Conservation (phyloP, 30 jellyfish, hydroid and myxozoan species). For the Aurelia aurita region DNA sequence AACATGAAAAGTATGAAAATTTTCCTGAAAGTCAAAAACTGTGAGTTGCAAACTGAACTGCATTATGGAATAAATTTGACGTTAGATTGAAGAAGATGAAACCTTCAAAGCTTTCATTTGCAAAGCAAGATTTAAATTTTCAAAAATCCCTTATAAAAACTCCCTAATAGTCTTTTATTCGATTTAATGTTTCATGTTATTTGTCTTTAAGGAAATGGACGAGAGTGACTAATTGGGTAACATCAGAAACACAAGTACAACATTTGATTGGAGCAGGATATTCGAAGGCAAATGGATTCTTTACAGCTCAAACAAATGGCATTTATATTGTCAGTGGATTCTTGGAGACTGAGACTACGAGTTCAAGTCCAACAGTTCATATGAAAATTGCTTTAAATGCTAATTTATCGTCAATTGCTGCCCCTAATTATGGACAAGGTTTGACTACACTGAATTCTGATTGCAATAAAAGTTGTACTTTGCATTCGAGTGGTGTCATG, state of each 20-base stretch:
- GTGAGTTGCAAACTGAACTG: too few relatives aligned
- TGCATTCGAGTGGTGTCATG: constrained; percentile 56
- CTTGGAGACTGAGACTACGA: constrained; percentile 27
- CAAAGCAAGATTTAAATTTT: neutral
- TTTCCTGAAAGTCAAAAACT: too few relatives aligned
- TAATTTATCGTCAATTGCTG: constrained; percentile 2
- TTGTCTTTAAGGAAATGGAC: constrained; percentile 62
- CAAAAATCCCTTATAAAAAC: too few relatives aligned
- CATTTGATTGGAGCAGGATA: constrained; percentile 53
- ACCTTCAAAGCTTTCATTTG: neutral
- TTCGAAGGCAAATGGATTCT: constrained; percentile 61
- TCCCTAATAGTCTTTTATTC: neutral
- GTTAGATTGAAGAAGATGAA: too few relatives aligned
- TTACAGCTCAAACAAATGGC: constrained; percentile 63
- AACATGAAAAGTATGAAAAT: too few relatives aligned
- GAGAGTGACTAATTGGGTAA: constrained; percentile 47
- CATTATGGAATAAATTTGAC: too few relatives aligned
- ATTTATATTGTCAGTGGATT: constrained; percentile 62
- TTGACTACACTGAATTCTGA: constrained; percentile 23
- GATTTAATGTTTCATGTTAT: neutral
- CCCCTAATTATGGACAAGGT: constrained; percentile 54
- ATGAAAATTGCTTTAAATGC: constrained; percentile 76
- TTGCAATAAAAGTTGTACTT: constrained; percentile 70
- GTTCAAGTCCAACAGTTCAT: constrained; percentile 8
- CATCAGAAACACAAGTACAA: constrained; percentile 36